These are phyloP conservation scores for Eulemur albifrons DNA, from an alignment of 2,797 vertebrate species.

Conservation along the genomic window DNA sequence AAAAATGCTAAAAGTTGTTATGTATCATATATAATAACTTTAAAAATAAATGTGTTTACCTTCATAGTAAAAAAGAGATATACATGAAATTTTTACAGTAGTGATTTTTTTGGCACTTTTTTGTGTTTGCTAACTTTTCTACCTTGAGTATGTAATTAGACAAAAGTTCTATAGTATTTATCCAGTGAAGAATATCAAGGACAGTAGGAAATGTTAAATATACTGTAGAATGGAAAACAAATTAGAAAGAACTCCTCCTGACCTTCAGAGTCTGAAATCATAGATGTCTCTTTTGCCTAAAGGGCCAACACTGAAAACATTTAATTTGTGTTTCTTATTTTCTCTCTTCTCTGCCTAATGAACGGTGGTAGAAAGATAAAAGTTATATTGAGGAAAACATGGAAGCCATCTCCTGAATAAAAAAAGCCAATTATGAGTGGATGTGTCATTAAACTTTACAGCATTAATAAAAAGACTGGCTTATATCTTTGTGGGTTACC, in stretches of 20 bases:
- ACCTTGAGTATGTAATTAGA: neutral
- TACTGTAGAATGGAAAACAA: neutral
- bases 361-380: constrained; percentile 3
- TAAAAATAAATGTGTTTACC: neutral
- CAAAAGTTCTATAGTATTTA: neutral
- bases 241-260: neutral
- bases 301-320: neutral
- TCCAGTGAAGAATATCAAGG: neutral
- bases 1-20: neutral
- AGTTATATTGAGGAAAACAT: neutral
- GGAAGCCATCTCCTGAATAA: neutral
- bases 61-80: neutral
- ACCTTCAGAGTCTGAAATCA: neutral
- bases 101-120: neutral
- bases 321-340: constrained; percentile 23
- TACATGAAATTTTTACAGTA: neutral
- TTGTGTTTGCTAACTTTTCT: neutral
- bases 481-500: constrained; percentile 54
- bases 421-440: constrained; percentile 28
- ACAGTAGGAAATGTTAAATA: neutral
- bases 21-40: neutral
- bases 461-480: constrained; percentile 30
- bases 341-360: constrained; percentile 5
- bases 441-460: constrained; percentile 60
- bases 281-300: neutral